phyloP scores from a whole-genome alignment of 2,888 invertebrate genomes.

The Gnatocerus cornutus region DNA sequence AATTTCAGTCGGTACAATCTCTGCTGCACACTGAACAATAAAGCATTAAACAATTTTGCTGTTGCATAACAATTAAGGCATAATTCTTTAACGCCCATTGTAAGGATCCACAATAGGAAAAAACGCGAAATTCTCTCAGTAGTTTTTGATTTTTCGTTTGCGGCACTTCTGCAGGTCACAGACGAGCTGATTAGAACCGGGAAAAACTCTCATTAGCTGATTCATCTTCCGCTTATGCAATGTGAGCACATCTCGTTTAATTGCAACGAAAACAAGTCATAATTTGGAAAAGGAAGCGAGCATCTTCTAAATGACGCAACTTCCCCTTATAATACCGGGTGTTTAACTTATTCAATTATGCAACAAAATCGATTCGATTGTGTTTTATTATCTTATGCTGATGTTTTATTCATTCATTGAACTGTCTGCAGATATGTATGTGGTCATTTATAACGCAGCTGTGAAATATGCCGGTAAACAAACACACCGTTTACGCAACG shows the following conservation, averaged over 20 bases:
- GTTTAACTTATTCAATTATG: conserved; percentile 42
- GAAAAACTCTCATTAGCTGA: conserved; percentile 2
- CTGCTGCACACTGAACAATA: conserved; percentile 19
- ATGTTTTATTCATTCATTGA: conserved; percentile 49
- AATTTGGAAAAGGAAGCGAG: background rate
- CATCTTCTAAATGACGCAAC: conserved; percentile 1
- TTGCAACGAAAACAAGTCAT: background rate
- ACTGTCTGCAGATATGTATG: conserved; percentile 44
- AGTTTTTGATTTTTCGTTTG: too few relatives aligned
- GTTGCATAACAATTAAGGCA: conserved; percentile 38
- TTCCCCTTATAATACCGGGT: conserved; percentile 18
- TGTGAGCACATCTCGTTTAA: background rate
- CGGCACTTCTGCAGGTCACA: too few relatives aligned
- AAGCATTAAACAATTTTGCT: conserved; percentile 29
- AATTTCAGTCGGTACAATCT: conserved; percentile 29
- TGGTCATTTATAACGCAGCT: conserved; percentile 44
- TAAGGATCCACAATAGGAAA: background rate
- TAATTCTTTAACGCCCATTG: conserved; percentile 29
- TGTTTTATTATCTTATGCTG: conserved; percentile 36
- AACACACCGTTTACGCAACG: conserved; percentile 43
- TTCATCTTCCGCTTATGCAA: conserved; percentile 6
- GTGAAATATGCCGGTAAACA: conserved; percentile 47
- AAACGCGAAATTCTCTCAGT: conserved; percentile 7
- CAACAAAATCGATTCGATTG: conserved; percentile 41
- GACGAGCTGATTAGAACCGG: background rate